These are phyloP conservation scores for Miniopterus natalensis DNA, from an alignment of 2,113 vertebrate species.

Conservation along the genomic window DNA sequence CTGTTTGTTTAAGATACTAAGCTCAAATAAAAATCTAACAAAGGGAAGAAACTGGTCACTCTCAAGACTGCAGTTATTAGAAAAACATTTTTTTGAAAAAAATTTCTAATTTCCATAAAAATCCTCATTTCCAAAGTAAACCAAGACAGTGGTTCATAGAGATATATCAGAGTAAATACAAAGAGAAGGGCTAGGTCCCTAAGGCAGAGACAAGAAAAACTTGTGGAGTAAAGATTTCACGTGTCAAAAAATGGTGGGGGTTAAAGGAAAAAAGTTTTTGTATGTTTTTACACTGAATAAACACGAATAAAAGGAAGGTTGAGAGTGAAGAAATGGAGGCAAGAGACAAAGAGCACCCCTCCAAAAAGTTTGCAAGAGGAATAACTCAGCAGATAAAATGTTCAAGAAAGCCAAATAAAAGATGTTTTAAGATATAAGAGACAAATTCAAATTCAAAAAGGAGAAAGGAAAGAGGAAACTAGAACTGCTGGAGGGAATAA, in stretches of 20 bases:
- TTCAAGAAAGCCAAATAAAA: not conserved
- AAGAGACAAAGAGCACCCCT: not conserved
- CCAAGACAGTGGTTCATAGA: not conserved
- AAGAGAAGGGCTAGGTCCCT: not conserved
- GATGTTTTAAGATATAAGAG: not conserved
- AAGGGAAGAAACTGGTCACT: not conserved
- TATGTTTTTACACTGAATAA: not conserved
- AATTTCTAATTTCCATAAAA: not conserved
- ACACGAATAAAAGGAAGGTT: slow-evolving; percentile 5
- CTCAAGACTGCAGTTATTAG: not conserved
- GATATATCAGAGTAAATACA: not conserved
- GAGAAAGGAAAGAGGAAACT: not conserved
- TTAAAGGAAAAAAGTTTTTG: not conserved
- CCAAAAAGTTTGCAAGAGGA: not conserved
- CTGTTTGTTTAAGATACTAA: not conserved
- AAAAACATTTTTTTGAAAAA: not conserved
- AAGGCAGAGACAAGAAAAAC: not conserved
- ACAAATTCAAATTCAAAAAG: not conserved
- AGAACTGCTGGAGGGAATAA: not conserved
- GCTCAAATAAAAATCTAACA: slow-evolving; percentile 17
- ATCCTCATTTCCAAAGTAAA: not conserved
- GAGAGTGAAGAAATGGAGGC: not conserved
- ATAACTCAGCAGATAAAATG: not conserved
- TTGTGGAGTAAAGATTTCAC: not conserved
- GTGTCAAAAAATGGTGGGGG: not conserved